A percentile compares a stretch with the other conserved stretches of the same genome.
These are phyloP conservation scores for Rhamphomyia laevipes DNA, from an alignment of 2,888 invertebrate genomes.

Conservation along the genomic window DNA sequence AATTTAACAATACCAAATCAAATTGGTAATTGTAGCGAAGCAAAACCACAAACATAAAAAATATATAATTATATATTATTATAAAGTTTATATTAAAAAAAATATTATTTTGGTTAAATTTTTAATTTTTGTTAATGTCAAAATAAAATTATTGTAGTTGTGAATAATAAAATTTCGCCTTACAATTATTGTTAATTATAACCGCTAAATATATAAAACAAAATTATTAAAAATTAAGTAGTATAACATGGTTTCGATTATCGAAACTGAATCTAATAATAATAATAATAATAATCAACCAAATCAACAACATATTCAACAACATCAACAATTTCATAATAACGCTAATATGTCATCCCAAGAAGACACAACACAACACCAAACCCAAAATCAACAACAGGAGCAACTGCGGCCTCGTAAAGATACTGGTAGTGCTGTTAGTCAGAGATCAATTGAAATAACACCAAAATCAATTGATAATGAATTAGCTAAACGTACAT, in stretches of 20 bases:
- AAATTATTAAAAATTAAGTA: no score
- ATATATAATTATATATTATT: not conserved
- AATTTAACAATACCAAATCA: constrained; percentile 14
- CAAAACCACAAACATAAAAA: constrained; percentile 24
- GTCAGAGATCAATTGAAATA: constrained; percentile 49
- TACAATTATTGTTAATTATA: no score
- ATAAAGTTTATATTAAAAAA: not conserved
- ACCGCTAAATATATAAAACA: no score
- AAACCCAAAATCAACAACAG: constrained; percentile 10
- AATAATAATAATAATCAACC: constrained; percentile 16
- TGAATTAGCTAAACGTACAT: constrained; percentile 30
- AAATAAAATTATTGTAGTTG: no score
- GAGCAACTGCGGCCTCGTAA: not conserved
- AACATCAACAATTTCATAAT: constrained; percentile 12
- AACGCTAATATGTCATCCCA: constrained; percentile 7
- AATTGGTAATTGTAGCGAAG: constrained; percentile 23
- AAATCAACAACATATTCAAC: constrained; percentile 11
- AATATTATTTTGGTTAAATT: not conserved
- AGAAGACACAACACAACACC: constrained; percentile 8
- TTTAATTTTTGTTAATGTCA: not conserved
- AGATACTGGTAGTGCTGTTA: constrained; percentile 41
- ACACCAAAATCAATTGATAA: constrained; percentile 35
- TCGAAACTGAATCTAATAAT: constrained; percentile 15
- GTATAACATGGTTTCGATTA: constrained; percentile 15
- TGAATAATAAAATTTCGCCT: no score